phyloP scores from a whole-genome alignment of 2,888 invertebrate genomes.

The Steromphala cineraria region DNA sequence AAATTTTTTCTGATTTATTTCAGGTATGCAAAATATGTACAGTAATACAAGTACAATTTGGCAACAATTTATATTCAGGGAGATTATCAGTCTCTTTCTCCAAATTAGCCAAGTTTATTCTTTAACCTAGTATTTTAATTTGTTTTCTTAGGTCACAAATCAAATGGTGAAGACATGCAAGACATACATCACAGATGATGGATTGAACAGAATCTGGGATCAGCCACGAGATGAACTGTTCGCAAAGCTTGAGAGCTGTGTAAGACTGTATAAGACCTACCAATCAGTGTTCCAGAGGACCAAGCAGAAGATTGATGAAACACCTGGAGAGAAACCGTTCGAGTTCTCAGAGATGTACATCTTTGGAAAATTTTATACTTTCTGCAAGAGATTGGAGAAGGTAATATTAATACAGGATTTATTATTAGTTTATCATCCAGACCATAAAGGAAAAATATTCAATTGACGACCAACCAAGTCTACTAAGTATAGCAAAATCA shows the following conservation, averaged over 20 bases:
- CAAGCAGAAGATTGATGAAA: slow-evolving; percentile 65
- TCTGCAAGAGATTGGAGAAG: slow-evolving; percentile 71
- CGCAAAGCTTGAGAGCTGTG: slow-evolving; percentile 77
- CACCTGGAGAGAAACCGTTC: slow-evolving; percentile 68
- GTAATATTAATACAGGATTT: slow-evolving; percentile 30
- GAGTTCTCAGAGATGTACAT: slow-evolving; percentile 75
- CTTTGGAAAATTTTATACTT: slow-evolving; percentile 74
- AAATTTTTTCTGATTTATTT: too few species aligned
- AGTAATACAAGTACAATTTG: too few species aligned
- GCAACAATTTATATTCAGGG: too few species aligned
- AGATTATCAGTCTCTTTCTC: too few species aligned
- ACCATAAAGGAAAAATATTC: too few species aligned
- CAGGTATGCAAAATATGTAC: too few species aligned
- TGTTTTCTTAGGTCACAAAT: slow-evolving; percentile 69
- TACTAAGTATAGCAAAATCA: too few species aligned
- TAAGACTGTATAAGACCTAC: slow-evolving; percentile 79
- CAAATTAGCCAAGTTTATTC: too few species aligned
- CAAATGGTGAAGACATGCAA: slow-evolving; percentile 74
- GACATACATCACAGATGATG: slow-evolving; percentile 67
- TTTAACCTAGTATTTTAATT: too few species aligned
- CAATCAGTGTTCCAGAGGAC: slow-evolving; percentile 79
- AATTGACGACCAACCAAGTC: too few species aligned
- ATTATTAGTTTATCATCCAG: too few species aligned
- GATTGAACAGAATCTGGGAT: slow-evolving; percentile 67
- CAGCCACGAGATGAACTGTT: slow-evolving; percentile 58